Evolutionary conservation across 2,888 invertebrate genomes (phyloP), one percentile per base, ranked within the genome.

Genomic region (Gastracanthus pulcherrimus): DNA sequence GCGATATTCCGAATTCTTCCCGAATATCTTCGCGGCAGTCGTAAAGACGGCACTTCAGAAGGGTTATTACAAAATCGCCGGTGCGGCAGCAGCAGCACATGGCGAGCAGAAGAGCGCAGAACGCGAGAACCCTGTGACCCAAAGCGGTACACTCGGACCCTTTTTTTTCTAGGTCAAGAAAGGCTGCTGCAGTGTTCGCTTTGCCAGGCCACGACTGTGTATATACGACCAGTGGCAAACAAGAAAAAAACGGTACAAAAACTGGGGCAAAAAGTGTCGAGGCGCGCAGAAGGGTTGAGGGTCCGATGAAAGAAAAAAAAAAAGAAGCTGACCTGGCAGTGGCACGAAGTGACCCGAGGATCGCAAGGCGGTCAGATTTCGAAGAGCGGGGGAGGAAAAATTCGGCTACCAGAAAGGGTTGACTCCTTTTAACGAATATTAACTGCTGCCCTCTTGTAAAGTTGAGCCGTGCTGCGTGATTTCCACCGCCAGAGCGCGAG

Each of bases 171-270:
- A 74, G 84, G 85, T 85, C 84, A 81, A 77, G 80, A 82, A 75
- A 84, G 83, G 41, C 29, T n/a, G n/a, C n/a, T n/a, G n/a, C n/a
- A n/a, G n/a, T n/a, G n/a, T n/a, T 76, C 80, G 81, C 82, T 75
- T 29, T 71, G 45, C 29, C 38, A 48, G 41, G 13, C 4, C 6
- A 16, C n/a, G 11, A 58, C 41, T 79, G 16, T 60, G 55, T 34
- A 81, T 82, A 3, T 7, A 6, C 19, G 13, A 41, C 45, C n/a
- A n/a, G n/a, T n/a, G n/a, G n/a, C n/a, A n/a, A 2, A 29, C 23
- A 13, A 45, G 16, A 38, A 76, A 84, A 85, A 86, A 86, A 75
- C 79, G 84, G 82, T 81, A 85, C 55, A 87, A 88, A 87, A 87
- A 88, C 84, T 69, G 36, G 85, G 77, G 81, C 86, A 85, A 86